Base-by-base conservation (phyloP, 2,113 vertebrate species). In the Paedocypris sp. region DNA sequence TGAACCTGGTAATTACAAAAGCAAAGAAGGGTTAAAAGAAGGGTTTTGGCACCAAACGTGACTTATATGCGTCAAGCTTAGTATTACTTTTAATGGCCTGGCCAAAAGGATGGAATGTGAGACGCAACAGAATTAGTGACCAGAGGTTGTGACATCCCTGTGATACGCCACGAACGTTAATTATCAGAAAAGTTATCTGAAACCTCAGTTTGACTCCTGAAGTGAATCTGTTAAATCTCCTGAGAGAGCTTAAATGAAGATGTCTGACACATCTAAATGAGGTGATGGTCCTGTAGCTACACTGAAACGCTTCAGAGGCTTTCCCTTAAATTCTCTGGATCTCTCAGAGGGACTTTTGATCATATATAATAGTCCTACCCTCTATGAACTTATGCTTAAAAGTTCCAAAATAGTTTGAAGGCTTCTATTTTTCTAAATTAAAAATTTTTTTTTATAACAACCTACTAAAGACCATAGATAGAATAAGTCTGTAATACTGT, bases 1-100 rank as follows among this genome's bases (percentile, higher is more conserved):
- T 64, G 67, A 31, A 23, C 38, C 32, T 11, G 2, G 56, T 68
- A 65, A 74, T 69, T 61, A 71, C 49, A 62, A 60, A 62, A 62
- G 60, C 54, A 48, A 25, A 41, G 64, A 28, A 58, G 38, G 19
- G 12, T 42, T 38, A 47, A 47, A 43, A 50, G 19, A 18, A 47
- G 58, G 19, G 6, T 26, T 48, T 64, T 59, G 12, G 6, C 15
- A 23, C 39, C 13, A 31, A 59, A 22, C 62, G 35, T 33, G 41
- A 64, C 32, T 63, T 48, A 69, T 39, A 29, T 46, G 39, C 61
- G 52, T 69, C 62, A 60, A 33, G 62, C 38, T 64, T 42, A n/a
- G 41, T 60, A 62, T 69, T 60, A 53, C 28, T 39, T 67, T 67
- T 53, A 53, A 60, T 67, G 43, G 43, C 19, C 16, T 28, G 3